Conservation (phyloP, 2,888 invertebrate genomes). For the Mimumesa dahlbomi region DNA sequence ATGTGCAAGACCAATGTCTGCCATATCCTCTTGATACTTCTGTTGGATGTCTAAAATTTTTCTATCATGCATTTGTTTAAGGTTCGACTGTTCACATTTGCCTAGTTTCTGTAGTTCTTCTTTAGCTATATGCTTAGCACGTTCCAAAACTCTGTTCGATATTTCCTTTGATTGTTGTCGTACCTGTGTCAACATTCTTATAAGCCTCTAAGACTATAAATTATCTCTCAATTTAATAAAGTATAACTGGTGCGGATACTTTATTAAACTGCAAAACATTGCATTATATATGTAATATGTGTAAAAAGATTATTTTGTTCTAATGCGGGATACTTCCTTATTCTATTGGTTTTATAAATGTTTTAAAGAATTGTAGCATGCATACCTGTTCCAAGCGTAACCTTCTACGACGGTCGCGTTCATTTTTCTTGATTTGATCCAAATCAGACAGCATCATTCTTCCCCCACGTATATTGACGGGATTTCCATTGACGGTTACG, state of each 20-base stretch:
- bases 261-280: too few species aligned
- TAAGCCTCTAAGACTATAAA: too few species aligned
- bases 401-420: conserved; percentile 83
- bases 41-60: conserved; percentile 81
- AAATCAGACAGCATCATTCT: conserved; percentile 82
- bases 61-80: conserved; percentile 82
- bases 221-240: too few species aligned
- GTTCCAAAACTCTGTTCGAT: conserved; percentile 82
- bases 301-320: too few species aligned
- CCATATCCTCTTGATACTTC: conserved; percentile 81
- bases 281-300: too few species aligned
- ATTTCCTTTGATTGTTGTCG: conserved; percentile 84
- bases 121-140: conserved; percentile 81
- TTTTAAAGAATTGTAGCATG: neutral
- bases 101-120: conserved; percentile 81
- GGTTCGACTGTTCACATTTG: conserved; percentile 81
- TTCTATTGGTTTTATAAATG: neutral
- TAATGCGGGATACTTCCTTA: too few species aligned
- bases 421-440: conserved; percentile 82
- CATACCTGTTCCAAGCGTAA: conserved; percentile 84
- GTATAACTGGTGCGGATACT: too few species aligned
- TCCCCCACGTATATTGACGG: conserved; percentile 80
- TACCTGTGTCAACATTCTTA: too few species aligned
- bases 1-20: conserved; percentile 82
- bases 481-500: conserved; percentile 83